phyloP scores from a whole-genome alignment of 2,113 vertebrate species.

The Hippolais icterina region DNA sequence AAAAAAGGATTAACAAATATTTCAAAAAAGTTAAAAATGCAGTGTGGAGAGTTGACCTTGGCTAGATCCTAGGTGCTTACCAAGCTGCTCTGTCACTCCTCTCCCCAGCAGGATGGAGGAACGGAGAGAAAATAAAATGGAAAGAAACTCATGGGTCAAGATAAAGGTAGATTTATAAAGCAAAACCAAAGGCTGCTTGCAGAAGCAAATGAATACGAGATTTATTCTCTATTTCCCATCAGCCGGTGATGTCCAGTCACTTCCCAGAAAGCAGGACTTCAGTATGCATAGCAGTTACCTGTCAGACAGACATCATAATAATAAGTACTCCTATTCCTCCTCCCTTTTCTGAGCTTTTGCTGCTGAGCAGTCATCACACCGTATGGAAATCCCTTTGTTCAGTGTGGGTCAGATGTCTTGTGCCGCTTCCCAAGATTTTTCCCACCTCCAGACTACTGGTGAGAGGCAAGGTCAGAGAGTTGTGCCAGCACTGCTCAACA shows the following conservation, averaged over 20 bases:
- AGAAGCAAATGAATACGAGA: not conserved
- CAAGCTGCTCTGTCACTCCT: not conserved
- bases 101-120: not conserved
- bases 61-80: not conserved
- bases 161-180: not conserved
- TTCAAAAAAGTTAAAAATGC: not conserved
- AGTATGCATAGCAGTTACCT: not conserved
- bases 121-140: not conserved
- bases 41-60: not conserved
- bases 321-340: accelerated
- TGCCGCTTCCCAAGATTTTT: not conserved
- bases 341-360: not conserved
- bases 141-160: not conserved
- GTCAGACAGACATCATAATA: not conserved
- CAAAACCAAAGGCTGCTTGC: accelerated
- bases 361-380: not conserved
- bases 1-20: not conserved
- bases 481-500: not conserved
- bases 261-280: not conserved
- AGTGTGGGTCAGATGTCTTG: not conserved
- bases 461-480: not conserved
- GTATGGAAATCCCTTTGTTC: not conserved
- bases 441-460: not conserved
- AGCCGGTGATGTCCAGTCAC: not conserved
- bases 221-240: not conserved